Conservation (phyloP, 2,797 vertebrate genomes). For the Leptodactylus fallax region DNA sequence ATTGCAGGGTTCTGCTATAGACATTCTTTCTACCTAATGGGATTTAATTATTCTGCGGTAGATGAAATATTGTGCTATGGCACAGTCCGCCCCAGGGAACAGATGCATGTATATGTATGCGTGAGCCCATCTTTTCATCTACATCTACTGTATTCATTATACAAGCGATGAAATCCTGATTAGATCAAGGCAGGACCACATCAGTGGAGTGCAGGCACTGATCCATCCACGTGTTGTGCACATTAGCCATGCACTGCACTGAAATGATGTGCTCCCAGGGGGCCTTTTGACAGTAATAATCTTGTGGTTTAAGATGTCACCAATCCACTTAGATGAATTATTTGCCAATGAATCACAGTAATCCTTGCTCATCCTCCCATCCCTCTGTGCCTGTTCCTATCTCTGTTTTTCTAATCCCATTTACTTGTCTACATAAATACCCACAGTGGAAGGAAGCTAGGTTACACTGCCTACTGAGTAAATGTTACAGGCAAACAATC, state of each 20-base stretch:
- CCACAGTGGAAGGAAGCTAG: neutral
- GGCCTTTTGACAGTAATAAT: slow-evolving; percentile 56
- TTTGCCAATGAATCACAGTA: slow-evolving; percentile 48
- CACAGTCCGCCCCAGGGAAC: slow-evolving; percentile 11
- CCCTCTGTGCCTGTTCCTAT: slow-evolving; percentile 14
- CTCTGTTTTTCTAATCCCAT: slow-evolving; percentile 40
- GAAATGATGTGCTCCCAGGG: slow-evolving; percentile 52
- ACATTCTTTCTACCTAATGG: slow-evolving; percentile 15
- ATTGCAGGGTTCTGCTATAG: neutral
- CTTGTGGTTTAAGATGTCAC: slow-evolving; percentile 59
- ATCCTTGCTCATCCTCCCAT: slow-evolving; percentile 26
- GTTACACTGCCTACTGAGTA: neutral
- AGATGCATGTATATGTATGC: slow-evolving; percentile 41
- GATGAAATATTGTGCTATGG: slow-evolving; percentile 26
- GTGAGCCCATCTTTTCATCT: slow-evolving; percentile 1
- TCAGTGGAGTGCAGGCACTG: slow-evolving; percentile 8
- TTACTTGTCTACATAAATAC: slow-evolving; percentile 31
- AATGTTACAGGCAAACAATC: neutral
- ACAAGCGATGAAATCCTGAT: slow-evolving; percentile 50
- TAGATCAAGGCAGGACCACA: slow-evolving; percentile 42
- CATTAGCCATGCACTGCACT: slow-evolving; percentile 43
- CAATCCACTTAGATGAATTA: slow-evolving; percentile 58
- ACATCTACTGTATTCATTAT: slow-evolving; percentile 49
- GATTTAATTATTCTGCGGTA: slow-evolving; percentile 35
- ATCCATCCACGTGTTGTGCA: slow-evolving; percentile 36